Conservation (phyloP, 2,113 vertebrate species). For the Struthio camelus region DNA sequence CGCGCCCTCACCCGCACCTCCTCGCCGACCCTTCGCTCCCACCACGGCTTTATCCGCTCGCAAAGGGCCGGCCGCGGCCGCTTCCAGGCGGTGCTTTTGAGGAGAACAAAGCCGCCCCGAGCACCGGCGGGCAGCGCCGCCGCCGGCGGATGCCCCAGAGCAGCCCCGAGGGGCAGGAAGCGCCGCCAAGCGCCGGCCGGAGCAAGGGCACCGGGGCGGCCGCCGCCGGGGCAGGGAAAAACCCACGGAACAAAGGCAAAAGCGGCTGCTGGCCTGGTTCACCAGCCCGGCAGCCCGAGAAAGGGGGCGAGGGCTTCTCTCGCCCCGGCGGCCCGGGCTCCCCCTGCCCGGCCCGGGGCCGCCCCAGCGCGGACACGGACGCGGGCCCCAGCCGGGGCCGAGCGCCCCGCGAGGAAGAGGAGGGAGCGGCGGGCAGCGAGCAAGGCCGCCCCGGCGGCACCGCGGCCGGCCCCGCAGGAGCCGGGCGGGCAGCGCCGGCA, state of each 20-base stretch:
- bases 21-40: neutral
- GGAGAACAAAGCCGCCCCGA: neutral
- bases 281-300: neutral
- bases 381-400: too few relatives aligned
- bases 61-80: neutral
- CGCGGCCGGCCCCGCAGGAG: too few relatives aligned
- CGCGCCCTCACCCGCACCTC: too few relatives aligned
- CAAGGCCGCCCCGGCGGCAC: too few relatives aligned
- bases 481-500: too few relatives aligned
- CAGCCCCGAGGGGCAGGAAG: too few relatives aligned
- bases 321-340: neutral
- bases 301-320: conserved; percentile 29
- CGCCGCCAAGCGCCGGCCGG: too few relatives aligned
- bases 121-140: neutral
- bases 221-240: neutral
- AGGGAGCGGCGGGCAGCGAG: neutral
- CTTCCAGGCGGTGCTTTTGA: too few relatives aligned
- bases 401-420: neutral
- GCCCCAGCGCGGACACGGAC: neutral
- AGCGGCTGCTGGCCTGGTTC: neutral
- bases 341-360: neutral
- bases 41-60: neutral
- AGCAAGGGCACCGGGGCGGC: too few relatives aligned
- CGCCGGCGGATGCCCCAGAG: too few relatives aligned
- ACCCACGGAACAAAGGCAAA: neutral